A percentile compares a stretch with the other conserved stretches of the same genome.
phyloP scores from a whole-genome alignment of 1,140 invertebrate genomes.

The Drosophila repleta region DNA sequence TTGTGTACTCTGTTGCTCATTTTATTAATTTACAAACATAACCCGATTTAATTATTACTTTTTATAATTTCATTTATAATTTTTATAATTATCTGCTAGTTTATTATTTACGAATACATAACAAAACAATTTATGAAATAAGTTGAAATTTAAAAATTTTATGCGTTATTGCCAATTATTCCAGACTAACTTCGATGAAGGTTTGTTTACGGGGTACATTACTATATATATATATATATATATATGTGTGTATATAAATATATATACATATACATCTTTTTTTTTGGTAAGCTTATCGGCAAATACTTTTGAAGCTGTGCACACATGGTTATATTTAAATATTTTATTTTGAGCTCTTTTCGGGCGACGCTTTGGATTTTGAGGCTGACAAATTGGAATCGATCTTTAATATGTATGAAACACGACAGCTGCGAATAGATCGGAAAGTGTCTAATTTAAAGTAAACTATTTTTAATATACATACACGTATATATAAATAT shows the following conservation, averaged over 20 bases:
- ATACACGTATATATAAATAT: conserved; percentile 68
- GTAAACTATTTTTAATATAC: conserved; percentile 72
- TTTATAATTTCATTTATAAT: conserved; percentile 34
- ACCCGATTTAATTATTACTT: conserved; percentile 35
- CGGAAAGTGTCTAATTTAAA: conserved; percentile 51
- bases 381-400: background rate
- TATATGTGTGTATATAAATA: background rate
- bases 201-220: conserved; percentile 8
- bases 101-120: conserved; percentile 74
- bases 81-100: conserved; percentile 49
- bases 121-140: conserved; percentile 71
- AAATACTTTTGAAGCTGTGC: conserved; percentile 68
- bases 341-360: conserved; percentile 24
- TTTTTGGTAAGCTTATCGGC: conserved; percentile 45
- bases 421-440: conserved; percentile 22
- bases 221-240: background rate
- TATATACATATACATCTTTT: background rate
- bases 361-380: background rate
- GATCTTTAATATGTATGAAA: conserved; percentile 6
- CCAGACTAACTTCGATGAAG: conserved; percentile 50
- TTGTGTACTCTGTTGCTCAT: conserved; percentile 55
- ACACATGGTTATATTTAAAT: background rate
- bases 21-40: conserved; percentile 76
- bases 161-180: conserved; percentile 59
- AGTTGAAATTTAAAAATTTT: conserved; percentile 56